Conservation (phyloP, 2,888 invertebrate species). For the Ophioninae sp. region DNA sequence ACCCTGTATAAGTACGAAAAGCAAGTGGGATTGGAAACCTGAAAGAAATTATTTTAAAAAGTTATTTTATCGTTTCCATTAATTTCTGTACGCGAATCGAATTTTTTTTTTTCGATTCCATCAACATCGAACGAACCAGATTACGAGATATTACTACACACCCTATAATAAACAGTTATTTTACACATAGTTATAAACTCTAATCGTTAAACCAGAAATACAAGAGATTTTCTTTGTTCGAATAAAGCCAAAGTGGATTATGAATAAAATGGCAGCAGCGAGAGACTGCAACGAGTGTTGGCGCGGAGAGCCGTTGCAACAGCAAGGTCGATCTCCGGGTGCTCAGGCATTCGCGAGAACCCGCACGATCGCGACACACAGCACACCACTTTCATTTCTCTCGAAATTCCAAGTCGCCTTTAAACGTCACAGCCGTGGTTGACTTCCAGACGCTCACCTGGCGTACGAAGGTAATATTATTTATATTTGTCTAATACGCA, state of each 20-base stretch:
- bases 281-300: conserved; percentile 27
- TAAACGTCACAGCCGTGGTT: conserved; percentile 27
- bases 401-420: conserved; percentile 36
- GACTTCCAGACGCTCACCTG: conserved; percentile 14
- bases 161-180: no score
- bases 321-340: conserved; percentile 59
- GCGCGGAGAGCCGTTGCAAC: conserved; percentile 45
- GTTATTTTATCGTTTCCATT: conserved; percentile 43
- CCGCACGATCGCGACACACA: conserved; percentile 43
- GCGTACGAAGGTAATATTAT: conserved; percentile 17
- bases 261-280: conserved; percentile 12
- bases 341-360: conserved; percentile 46
- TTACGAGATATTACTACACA: not conserved
- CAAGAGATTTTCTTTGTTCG: no score
- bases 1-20: no score
- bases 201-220: no score
- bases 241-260: no score
- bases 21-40: conserved; percentile 53
- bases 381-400: conserved; percentile 60
- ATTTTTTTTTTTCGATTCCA: conserved; percentile 41
- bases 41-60: conserved; percentile 26
- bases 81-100: conserved; percentile 47
- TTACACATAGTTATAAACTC: no score
- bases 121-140: not conserved
- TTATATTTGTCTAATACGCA: conserved; percentile 2